Conservation (phyloP, 2,797 vertebrate genomes). For the Astyanax mexicanus region DNA sequence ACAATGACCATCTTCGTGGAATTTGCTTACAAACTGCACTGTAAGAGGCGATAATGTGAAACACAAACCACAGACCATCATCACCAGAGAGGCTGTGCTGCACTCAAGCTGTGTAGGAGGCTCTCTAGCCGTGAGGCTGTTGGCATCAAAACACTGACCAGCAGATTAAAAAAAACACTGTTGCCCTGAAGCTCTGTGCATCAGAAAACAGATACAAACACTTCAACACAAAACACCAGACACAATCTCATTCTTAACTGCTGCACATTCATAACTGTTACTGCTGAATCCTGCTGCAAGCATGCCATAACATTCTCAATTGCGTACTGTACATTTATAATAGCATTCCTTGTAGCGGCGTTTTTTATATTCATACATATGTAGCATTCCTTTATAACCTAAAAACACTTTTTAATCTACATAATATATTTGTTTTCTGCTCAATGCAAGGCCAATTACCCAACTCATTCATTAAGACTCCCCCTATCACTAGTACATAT, state of each 20-base stretch:
- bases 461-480: too few relatives aligned
- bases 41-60: not conserved
- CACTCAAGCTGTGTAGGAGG: not conserved
- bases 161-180: not conserved
- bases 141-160: not conserved
- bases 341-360: too few relatives aligned
- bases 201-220: not conserved
- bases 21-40: not conserved
- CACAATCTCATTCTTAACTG: not conserved
- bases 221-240: not conserved
- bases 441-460: too few relatives aligned
- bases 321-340: not conserved
- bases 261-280: not conserved
- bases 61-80: conserved; percentile 14
- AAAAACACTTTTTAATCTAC: too few relatives aligned
- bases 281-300: not conserved
- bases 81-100: not conserved
- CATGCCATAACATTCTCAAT: not conserved
- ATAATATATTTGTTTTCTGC: too few relatives aligned
- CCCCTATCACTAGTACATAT: too few relatives aligned
- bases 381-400: too few relatives aligned
- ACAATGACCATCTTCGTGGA: not conserved
- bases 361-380: too few relatives aligned
- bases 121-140: not conserved
- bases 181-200: not conserved